phyloP scores from a whole-genome alignment of 2,888 invertebrate species.

The Tachina lurida region DNA sequence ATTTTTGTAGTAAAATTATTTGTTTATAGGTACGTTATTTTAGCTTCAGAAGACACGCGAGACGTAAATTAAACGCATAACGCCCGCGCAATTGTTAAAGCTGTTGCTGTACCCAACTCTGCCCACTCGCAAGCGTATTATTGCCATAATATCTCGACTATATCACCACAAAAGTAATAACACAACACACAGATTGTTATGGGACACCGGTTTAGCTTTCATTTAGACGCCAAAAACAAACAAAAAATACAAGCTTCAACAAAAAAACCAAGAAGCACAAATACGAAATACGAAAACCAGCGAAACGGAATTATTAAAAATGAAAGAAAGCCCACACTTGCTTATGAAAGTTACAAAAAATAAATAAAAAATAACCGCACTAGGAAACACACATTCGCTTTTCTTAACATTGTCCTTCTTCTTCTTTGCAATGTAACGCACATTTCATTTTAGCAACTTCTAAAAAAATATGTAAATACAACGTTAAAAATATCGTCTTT shows the following conservation, averaged over 20 bases:
- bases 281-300: slow-evolving; percentile 31
- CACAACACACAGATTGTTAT: slow-evolving; percentile 34
- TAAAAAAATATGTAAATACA: slow-evolving; percentile 25
- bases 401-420: slow-evolving; percentile 4
- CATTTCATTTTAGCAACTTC: slow-evolving; percentile 10
- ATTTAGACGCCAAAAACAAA: slow-evolving; percentile 60
- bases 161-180: no score
- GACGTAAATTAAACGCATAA: slow-evolving; percentile 68
- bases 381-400: not conserved
- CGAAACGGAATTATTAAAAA: slow-evolving; percentile 41
- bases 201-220: slow-evolving; percentile 70
- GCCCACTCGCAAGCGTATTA: slow-evolving; percentile 52
- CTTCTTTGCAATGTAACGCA: slow-evolving; percentile 14
- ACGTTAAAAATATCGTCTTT: slow-evolving; percentile 19
- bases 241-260: slow-evolving; percentile 22
- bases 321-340: slow-evolving; percentile 67
- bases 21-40: slow-evolving; percentile 42
- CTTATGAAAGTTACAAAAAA: slow-evolving; percentile 60
- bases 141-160: slow-evolving; percentile 47
- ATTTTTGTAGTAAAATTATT: slow-evolving; percentile 18
- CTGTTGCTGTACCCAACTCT: slow-evolving; percentile 21
- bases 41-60: slow-evolving; percentile 56
- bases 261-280: slow-evolving; percentile 26
- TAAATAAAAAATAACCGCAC: slow-evolving; percentile 14
- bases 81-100: slow-evolving; percentile 65